Conservation (phyloP, 2,888 invertebrate species). For the Aphrophora alni region DNA sequence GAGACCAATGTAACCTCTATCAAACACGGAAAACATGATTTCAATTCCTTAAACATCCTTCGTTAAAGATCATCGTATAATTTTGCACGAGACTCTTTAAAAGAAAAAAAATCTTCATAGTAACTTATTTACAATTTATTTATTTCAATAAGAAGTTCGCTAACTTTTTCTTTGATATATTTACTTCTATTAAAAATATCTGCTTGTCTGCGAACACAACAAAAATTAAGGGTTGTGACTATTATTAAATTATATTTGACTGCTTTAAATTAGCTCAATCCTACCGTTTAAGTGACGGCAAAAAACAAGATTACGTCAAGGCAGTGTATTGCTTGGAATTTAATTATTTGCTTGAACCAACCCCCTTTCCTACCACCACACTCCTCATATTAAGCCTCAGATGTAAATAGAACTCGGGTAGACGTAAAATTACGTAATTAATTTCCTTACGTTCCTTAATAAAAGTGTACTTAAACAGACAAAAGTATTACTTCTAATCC, state of each 20-base stretch:
- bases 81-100: no score
- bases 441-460: neutral
- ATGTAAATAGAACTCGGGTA: neutral
- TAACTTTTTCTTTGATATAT: no score
- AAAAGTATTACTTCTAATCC: slow-evolving; percentile 15
- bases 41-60: no score
- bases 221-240: no score
- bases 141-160: no score
- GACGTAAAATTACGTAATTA: neutral
- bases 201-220: no score
- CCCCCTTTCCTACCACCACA: neutral
- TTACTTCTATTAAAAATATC: no score
- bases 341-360: neutral
- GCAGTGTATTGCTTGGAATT: neutral
- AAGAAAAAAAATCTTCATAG: no score
- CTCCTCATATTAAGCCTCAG: neutral
- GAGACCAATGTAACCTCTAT: no score
- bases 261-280: neutral
- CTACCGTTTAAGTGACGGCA: neutral
- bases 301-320: neutral
- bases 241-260: neutral
- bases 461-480: neutral
- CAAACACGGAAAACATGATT: no score
- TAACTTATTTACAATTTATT: no score
- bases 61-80: no score